A percentile compares a stretch with the other conserved stretches of the same genome.
Conservation (phyloP, 2,797 vertebrate species). For the Busarellus nigricollis region DNA sequence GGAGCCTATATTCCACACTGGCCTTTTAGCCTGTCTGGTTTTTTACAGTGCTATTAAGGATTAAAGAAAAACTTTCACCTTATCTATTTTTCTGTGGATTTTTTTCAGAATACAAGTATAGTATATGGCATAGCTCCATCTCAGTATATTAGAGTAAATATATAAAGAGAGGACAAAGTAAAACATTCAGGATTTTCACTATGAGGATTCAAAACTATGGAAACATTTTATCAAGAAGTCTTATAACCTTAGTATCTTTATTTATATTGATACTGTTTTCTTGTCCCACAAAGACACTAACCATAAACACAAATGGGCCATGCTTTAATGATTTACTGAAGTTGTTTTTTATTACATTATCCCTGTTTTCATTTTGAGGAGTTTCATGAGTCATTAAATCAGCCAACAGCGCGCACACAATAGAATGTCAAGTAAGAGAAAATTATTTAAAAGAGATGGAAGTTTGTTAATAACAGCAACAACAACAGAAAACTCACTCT, state of each 20-base stretch:
- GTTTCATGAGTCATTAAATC: slow-evolving; percentile 59
- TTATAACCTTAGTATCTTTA: not conserved
- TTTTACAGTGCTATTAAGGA: not conserved
- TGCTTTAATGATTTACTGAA: slow-evolving; percentile 9
- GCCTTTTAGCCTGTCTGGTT: not conserved
- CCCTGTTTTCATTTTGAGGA: slow-evolving; percentile 29
- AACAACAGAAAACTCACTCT: not conserved
- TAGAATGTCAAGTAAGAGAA: not conserved
- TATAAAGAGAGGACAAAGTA: not conserved
- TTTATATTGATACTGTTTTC: not conserved
- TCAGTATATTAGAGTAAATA: not conserved
- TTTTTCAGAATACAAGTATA: not conserved
- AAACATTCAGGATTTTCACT: not conserved
- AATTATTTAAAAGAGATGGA: slow-evolving; percentile 21
- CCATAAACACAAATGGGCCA: slow-evolving; percentile 31
- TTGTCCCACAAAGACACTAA: not conserved
- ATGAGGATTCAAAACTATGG: not conserved
- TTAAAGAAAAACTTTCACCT: not conserved
- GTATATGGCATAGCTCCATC: not conserved
- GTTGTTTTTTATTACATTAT: slow-evolving; percentile 19
- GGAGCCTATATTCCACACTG: not conserved
- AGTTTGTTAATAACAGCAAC: not conserved
- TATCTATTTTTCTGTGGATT: not conserved
- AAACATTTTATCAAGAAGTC: not conserved
- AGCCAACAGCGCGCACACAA: not conserved